A percentile compares a stretch with the other conserved stretches of the same genome.
These are phyloP conservation scores for Muscina levida DNA, from an alignment of 2,888 invertebrate species.

Conservation along the genomic window DNA sequence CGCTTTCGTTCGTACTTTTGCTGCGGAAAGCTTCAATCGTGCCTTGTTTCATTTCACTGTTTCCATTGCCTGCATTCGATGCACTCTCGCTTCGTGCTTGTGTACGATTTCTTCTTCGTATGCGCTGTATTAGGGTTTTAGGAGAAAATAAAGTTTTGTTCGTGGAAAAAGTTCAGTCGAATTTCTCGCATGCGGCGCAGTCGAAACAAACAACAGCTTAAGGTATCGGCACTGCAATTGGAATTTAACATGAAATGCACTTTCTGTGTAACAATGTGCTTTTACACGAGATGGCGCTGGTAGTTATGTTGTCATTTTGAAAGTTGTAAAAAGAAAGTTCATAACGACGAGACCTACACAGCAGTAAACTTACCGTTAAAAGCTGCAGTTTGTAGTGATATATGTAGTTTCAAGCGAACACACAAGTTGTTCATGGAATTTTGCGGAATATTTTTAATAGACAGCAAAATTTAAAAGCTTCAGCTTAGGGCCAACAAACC, in stretches of 20 bases:
- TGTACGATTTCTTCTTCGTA: conserved; percentile 20
- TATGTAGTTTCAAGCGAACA: neutral
- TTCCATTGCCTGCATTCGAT: conserved; percentile 47
- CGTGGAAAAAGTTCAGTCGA: conserved; percentile 51
- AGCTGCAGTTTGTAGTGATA: too few species aligned
- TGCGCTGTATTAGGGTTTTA: neutral
- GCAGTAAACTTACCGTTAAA: too few species aligned
- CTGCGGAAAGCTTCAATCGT: conserved; percentile 54
- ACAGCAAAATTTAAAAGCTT: too few species aligned
- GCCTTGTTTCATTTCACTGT: conserved; percentile 35
- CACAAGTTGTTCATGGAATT: too few species aligned
- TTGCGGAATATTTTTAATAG: too few species aligned
- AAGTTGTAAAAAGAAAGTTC: neutral
- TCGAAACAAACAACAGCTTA: neutral
- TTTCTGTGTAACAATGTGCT: neutral
- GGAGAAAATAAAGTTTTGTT: conserved; percentile 19
- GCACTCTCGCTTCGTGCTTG: conserved; percentile 20
- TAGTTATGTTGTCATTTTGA: neutral
- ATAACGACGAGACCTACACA: too few species aligned
- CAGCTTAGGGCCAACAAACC: too few species aligned
- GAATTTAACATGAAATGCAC: conserved; percentile 19
- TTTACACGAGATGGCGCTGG: conserved; percentile 57
- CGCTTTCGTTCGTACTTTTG: neutral
- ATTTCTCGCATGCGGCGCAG: conserved; percentile 44
- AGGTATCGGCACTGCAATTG: conserved; percentile 43